These are phyloP conservation scores for Neoniphon sammara DNA, from an alignment of 2,797 vertebrate species.

Conservation along the genomic window DNA sequence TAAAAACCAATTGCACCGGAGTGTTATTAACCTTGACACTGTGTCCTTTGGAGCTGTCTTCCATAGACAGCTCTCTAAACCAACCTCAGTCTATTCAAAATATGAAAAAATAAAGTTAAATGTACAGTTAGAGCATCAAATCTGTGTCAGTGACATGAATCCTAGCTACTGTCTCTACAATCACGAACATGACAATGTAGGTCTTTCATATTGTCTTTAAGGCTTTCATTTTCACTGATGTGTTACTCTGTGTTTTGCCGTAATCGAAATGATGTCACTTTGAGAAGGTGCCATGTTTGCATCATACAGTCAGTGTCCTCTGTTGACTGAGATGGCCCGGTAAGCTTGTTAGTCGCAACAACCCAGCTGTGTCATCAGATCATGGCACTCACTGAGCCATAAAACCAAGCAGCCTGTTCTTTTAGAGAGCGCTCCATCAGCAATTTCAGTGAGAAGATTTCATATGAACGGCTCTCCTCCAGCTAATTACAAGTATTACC, in stretches of 20 bases:
- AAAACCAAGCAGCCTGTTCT: conserved; percentile 16
- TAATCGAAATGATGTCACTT: neutral
- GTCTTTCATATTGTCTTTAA: neutral
- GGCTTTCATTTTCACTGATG: neutral
- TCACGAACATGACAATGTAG: neutral
- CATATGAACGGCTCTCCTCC: neutral
- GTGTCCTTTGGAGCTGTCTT: neutral
- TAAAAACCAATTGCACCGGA: neutral
- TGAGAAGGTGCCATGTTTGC: conserved; percentile 20
- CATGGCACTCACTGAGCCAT: conserved; percentile 24
- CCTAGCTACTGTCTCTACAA: neutral
- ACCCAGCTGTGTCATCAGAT: conserved; percentile 51
- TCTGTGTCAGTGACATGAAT: neutral
- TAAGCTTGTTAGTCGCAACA: conserved; percentile 59
- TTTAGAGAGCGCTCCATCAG: conserved; percentile 56
- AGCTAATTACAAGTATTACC: conserved; percentile 36
- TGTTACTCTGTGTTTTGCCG: neutral
- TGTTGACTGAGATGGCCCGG: conserved; percentile 39
- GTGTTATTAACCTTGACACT: neutral
- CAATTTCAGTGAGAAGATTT: conserved; percentile 34
- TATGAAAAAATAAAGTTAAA: neutral
- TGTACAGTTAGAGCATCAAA: neutral
- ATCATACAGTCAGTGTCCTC: conserved; percentile 30
- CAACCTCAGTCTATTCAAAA: neutral
- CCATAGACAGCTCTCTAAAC: neutral